Evolutionary conservation across 2,797 vertebrate species (phyloP).

Genomic region (Ctenochaetus hawaiiensis): DNA sequence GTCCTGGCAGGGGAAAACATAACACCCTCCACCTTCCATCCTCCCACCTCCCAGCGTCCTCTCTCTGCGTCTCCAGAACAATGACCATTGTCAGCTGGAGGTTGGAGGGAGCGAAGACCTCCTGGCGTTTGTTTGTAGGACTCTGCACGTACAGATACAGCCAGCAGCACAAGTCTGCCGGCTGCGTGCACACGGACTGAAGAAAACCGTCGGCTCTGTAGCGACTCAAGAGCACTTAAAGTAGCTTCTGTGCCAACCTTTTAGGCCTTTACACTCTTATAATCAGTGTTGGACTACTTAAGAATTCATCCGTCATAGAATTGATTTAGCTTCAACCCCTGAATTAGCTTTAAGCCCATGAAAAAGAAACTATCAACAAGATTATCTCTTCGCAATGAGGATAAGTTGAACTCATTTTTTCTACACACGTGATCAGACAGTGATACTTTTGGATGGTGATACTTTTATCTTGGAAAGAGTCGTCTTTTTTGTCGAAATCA

Average conservation of each 20-base stretch:
- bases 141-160: slow-evolving; percentile 31
- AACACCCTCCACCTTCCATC: slow-evolving; percentile 26
- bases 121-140: slow-evolving; percentile 56
- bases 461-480: background rate
- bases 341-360: slow-evolving; percentile 6
- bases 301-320: background rate
- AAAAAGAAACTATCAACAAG: background rate
- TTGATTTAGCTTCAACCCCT: slow-evolving; percentile 15
- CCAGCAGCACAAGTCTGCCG: slow-evolving; percentile 48
- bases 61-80: slow-evolving; percentile 56
- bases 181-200: slow-evolving; percentile 29
- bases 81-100: slow-evolving; percentile 64
- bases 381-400: background rate
- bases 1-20: slow-evolving; percentile 49
- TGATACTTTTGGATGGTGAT: background rate
- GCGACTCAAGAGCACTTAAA: slow-evolving; percentile 18
- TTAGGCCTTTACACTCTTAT: background rate
- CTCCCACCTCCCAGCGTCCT: slow-evolving; percentile 52
- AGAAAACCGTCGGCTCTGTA: slow-evolving; percentile 27
- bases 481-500: background rate
- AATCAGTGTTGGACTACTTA: background rate
- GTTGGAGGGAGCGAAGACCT: slow-evolving; percentile 49
- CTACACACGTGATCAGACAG: background rate
- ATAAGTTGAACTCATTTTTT: background rate
- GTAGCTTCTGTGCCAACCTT: background rate